Percentiles rank a stretch among this genome's conserved stretches.
These are phyloP conservation scores for Rhabdomys dilectus DNA, from an alignment of 2,113 vertebrate species.

Conservation along the genomic window DNA sequence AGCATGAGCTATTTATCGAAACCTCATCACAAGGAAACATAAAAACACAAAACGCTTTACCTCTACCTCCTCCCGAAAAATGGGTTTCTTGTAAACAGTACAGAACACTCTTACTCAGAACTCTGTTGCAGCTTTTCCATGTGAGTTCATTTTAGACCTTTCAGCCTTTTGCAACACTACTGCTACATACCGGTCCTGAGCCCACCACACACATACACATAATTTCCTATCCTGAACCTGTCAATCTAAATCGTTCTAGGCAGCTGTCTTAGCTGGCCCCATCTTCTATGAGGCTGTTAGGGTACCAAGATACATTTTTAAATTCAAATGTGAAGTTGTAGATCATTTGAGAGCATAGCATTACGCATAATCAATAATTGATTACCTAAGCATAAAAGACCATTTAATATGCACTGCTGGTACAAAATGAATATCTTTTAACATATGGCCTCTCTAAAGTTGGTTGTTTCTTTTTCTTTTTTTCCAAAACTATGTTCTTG, in stretches of 20 bases:
- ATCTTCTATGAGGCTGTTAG: background rate
- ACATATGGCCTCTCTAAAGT: background rate
- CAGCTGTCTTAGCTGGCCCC: background rate
- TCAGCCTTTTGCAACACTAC: background rate
- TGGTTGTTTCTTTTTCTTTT: background rate
- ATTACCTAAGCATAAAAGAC: background rate
- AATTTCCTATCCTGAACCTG: background rate
- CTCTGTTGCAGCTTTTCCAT: background rate
- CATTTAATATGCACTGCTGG: background rate
- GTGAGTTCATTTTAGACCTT: background rate
- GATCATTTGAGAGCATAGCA: background rate
- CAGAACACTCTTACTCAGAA: background rate
- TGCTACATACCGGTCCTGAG: background rate
- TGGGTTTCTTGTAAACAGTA: background rate
- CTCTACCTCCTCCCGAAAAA: background rate
- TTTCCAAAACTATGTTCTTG: background rate
- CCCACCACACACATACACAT: background rate
- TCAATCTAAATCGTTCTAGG: background rate
- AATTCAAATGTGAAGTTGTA: constrained; percentile 32
- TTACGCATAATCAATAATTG: constrained; percentile 18
- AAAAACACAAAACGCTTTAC: background rate
- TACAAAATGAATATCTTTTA: constrained; percentile 1
- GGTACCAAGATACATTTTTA: constrained; percentile 3
- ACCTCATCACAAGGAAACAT: background rate
- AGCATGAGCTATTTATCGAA: background rate